Evolutionary conservation across 2,888 invertebrate genomes (phyloP).

Genomic region (Acholoe squamosa): DNA sequence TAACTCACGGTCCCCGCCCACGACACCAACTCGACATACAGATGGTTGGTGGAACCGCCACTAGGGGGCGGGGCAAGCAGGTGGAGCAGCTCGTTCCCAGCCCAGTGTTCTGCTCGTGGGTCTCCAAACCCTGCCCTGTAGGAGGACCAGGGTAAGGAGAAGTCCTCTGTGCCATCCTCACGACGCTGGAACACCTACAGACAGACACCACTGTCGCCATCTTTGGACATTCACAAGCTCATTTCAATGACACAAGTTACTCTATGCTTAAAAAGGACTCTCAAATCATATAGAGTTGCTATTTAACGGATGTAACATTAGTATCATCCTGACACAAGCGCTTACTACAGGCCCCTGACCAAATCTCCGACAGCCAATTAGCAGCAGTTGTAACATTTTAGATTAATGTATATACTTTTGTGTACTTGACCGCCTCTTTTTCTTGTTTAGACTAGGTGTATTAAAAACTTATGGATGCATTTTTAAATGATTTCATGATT

Average conservation of each 20-base stretch:
- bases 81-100: constrained; percentile 29
- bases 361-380: too few relatives aligned
- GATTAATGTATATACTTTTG: too few relatives aligned
- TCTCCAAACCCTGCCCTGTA: constrained; percentile 30
- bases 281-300: too few relatives aligned
- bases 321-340: too few relatives aligned
- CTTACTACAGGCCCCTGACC: too few relatives aligned
- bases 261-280: too few relatives aligned
- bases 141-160: not conserved
- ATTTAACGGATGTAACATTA: too few relatives aligned
- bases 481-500: too few relatives aligned
- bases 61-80: constrained; percentile 4
- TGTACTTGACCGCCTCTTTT: not conserved
- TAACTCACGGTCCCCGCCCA: not conserved
- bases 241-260: too few relatives aligned
- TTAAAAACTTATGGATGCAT: too few relatives aligned
- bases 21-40: not conserved
- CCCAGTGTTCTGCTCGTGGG: not conserved
- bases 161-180: not conserved
- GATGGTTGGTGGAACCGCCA: not conserved
- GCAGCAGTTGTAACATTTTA: too few relatives aligned
- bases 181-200: constrained; percentile 38
- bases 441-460: not conserved
- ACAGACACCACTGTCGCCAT: not conserved
- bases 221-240: not conserved